A percentile compares a stretch with the other conserved stretches of the same genome.
Evolutionary conservation across 1,140 invertebrate genomes (phyloP).

Genomic region (Trichogramma pretiosum): DNA sequence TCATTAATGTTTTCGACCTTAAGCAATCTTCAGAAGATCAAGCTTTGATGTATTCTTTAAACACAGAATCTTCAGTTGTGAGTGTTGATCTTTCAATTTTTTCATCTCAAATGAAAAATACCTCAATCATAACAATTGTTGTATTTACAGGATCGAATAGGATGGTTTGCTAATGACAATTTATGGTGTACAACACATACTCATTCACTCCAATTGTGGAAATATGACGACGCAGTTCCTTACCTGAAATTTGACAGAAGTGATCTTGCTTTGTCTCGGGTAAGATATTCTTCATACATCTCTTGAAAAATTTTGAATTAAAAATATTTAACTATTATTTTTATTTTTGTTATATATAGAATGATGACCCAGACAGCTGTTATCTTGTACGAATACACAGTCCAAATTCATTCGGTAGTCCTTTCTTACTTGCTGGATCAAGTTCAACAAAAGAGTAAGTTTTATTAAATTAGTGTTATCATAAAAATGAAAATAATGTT

Average conservation of each 20-base stretch:
- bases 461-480: neutral
- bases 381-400: conserved; percentile 51
- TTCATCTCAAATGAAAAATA: neutral
- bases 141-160: conserved; percentile 37
- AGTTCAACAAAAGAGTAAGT: conserved; percentile 50
- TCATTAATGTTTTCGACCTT: conserved; percentile 80
- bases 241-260: conserved; percentile 49
- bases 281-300: conserved; percentile 14
- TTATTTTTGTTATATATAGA: conserved; percentile 33
- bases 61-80: conserved; percentile 74
- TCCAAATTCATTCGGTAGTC: conserved; percentile 26
- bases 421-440: conserved; percentile 56
- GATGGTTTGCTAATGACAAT: conserved; percentile 42
- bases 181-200: conserved; percentile 62
- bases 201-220: conserved; percentile 64
- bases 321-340: conserved; percentile 6
- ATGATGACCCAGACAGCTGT: conserved; percentile 53
- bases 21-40: conserved; percentile 67
- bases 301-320: neutral
- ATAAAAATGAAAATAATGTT: conserved; percentile 1
- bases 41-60: conserved; percentile 70
- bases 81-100: conserved; percentile 20
- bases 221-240: conserved; percentile 52
- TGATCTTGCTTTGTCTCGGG: conserved; percentile 26
- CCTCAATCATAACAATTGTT: conserved; percentile 3